Evolutionary conservation across 2,888 invertebrate species (phyloP), one percentile per base, ranked within the genome.

Genomic region (Oscheius onirici): DNA sequence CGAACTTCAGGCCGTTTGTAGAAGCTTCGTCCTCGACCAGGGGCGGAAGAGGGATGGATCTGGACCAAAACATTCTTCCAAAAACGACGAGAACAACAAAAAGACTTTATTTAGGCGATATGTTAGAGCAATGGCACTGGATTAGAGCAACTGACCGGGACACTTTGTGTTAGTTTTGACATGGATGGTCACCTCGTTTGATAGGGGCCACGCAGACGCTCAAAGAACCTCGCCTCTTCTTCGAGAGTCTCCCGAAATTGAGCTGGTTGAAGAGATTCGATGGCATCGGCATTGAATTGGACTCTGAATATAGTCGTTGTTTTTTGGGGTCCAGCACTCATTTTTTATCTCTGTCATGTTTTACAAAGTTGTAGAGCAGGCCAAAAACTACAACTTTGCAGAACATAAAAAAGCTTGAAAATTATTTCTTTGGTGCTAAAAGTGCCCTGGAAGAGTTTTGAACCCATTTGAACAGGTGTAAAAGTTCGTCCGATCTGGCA

Each of bases 201-300:
- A 49, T 74, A 77, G 22, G 75, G 74, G 28, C 77, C 78, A n/a
- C 80, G 71, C 17, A 73, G 60, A 17, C 55, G 40, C n/a, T 82
- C 79, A 69, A 87, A 88, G 17, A 84, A 85, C 76, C 84, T 83
- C 3, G 88, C 87, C 74, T 89, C 89, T 22, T 87, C 83, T 65
- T 86, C 84, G 6, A 89, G 86, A 2, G 84, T 85, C 5, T 85
- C 83, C 34, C 87, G 81, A 34, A 89, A 79, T 40, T 86, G 76
- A 0, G 80, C 80, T 17, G 84, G 79, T 26, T 82, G 83, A 75
- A 88, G 79, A 46, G 85, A 80, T 83, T 88, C 85, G 13, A 87
- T 85, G 6, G 81, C 83, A 40, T 85, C 85, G 0, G 85, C 83
- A 77, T 86, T 82, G 24, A 83, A 71, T 40, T 75, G 75, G 22